Percentiles rank a stretch among this genome's conserved stretches.
Conservation (phyloP, 2,113 vertebrate species). For the Entosphenus tridentatus region DNA sequence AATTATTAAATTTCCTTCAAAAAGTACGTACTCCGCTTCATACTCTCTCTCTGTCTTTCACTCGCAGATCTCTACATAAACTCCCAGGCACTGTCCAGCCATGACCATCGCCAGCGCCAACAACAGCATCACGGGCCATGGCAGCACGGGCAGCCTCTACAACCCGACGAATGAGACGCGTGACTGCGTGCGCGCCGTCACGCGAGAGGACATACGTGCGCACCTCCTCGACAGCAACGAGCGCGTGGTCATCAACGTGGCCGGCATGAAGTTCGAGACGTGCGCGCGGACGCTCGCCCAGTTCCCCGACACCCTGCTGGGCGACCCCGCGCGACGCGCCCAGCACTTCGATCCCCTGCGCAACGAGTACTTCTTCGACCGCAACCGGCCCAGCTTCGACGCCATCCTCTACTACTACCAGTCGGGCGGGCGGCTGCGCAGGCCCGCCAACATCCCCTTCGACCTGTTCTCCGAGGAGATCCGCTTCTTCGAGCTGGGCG, state of each 20-base stretch:
- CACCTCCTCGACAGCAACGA: slow-evolving; percentile 23
- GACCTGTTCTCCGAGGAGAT: slow-evolving; percentile 75
- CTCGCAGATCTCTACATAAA: too few relatives aligned
- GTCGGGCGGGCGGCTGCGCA: slow-evolving; percentile 46
- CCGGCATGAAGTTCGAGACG: slow-evolving; percentile 44
- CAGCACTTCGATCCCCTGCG: slow-evolving; percentile 40
- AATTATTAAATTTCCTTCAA: too few relatives aligned
- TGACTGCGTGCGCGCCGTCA: too few relatives aligned
- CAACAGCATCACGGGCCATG: too few relatives aligned
- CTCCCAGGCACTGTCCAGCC: too few relatives aligned
- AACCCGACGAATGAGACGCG: too few relatives aligned
- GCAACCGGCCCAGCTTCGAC: slow-evolving; percentile 44
- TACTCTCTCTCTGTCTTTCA: too few relatives aligned
- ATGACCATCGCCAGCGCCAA: too few relatives aligned
- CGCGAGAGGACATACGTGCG: too few relatives aligned
- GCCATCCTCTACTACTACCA: slow-evolving; percentile 80
- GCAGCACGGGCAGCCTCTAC: too few relatives aligned
- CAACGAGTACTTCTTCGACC: slow-evolving; percentile 49
- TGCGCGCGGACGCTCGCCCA: slow-evolving; percentile 38
- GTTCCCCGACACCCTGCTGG: slow-evolving; percentile 44
- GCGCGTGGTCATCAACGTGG: slow-evolving; percentile 32
- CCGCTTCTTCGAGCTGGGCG: slow-evolving; percentile 56
- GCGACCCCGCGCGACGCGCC: slow-evolving; percentile 26
- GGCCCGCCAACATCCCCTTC: slow-evolving; percentile 50
- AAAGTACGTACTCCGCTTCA: too few relatives aligned